Base-by-base conservation (phyloP, 2,888 invertebrate genomes). In the Sphaerophoria taeniata region DNA sequence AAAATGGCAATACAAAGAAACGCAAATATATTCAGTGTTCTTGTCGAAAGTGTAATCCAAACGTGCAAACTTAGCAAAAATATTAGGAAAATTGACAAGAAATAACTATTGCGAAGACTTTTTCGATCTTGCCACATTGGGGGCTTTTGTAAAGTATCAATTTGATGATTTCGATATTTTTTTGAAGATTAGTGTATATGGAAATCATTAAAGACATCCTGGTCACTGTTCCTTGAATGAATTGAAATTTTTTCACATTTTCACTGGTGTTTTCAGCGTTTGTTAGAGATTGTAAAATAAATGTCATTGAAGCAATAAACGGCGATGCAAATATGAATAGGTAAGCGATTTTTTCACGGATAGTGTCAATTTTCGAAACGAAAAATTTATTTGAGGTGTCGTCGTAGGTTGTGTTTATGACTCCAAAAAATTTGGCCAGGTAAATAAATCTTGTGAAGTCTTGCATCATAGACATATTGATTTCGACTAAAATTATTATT, bases 31-130 rank as follows among this genome's bases (percentile, higher is more conserved):
- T 31, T 43, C 12, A 24, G 31, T 45, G 61, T 31, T 45, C 45
- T 43, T 2, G 45, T 31, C 6, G 45, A 12, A 5, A 61, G 45
- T 6, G 45, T 12, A 31, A 2, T 6, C 31, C 61, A 61, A 45
- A 43, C 4, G n/a, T 45, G 43, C 31, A 24, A 4, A n/a, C 6
- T 14, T 3, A 58, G 14, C 0, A 58, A 14, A 3, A 58, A 12
- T 31, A 61, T 61, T 0, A 43, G 5, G 6, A 9, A 12, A 45
- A 45, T 3, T 31, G 43, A 61, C 6, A 24, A 45, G n/a, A 11
- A 61, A 61, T 45, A 61, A 45, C 12, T 43, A 45, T 45, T 12
- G 4, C 61, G 61, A 12, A 61, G 61, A 31, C 31, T 43, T n/a
- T 9, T 24, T 6, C 24, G 2, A 31, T 45, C 6, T 6, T 11